Base-by-base conservation (phyloP, 2,797 vertebrate genomes). In the Benthosema pterotum region DNA sequence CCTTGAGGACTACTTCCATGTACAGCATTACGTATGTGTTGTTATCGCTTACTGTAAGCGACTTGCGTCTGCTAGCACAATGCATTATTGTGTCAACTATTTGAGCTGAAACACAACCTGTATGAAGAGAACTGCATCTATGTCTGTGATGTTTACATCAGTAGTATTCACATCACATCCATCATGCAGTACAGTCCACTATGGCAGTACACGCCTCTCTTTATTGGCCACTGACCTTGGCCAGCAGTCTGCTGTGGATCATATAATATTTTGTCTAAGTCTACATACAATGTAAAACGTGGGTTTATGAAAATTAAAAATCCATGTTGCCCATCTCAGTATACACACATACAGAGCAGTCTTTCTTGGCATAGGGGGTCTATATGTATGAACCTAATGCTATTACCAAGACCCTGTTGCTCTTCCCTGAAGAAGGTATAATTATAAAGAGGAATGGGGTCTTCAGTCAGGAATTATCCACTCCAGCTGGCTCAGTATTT, bases 221-320 rank as follows among this genome's bases (percentile, higher is more conserved):
- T 49, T 75, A 78, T 74, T 77, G 71, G 72, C 75, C 63, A 43
- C 14, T 75, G 79, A 86, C 84, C 83, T 87, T 87, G 82, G 67
- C 53, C 61, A n/a, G 52, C 28, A 42, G 67, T 74, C 76, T 88
- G 80, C 78, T 83, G 73, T 53, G 58, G 60, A 59, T 83, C 79
- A 72, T 76, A 46, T 69, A 38, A 38, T 38, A 38, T 9, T 2
- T 73, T 11, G 65, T 85, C 83, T 79, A 45, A n/a, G 78, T 75
- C 72, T 73, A 80, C 72, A 77, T 84, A 77, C 66, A 58, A 86
- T 86, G 74, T 72, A 89, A 91, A 87, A n/a, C n/a, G n/a, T 80
- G 79, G 73, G 65, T 92, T 89, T 87, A 60, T 80, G 70, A 80
- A 80, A 87, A 87, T 89, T 74, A 83, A 86, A 90, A 90, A 89